Evolutionary conservation across 2,113 vertebrate species (phyloP).

Genomic region (Plecotus auritus): DNA sequence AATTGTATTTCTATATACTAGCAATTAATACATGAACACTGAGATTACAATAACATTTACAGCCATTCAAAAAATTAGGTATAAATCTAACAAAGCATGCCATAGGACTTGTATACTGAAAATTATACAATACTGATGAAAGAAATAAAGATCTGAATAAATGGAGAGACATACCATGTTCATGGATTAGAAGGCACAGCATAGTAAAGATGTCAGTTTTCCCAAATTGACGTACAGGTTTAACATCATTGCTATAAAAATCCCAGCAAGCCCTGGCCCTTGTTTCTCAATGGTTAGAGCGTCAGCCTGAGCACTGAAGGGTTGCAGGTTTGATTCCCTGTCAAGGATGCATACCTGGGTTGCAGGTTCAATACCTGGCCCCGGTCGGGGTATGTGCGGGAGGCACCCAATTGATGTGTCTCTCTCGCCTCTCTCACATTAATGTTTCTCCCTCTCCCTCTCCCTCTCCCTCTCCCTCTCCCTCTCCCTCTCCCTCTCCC

Average conservation of each 20-base stretch:
- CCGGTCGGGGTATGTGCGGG: too few species aligned
- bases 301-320: too few species aligned
- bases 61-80: not conserved
- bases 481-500: too few species aligned
- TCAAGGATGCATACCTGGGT: too few species aligned
- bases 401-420: too few species aligned
- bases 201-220: not conserved
- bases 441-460: too few species aligned
- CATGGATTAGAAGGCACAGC: not conserved
- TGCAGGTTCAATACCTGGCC: too few species aligned
- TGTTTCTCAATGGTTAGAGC: too few species aligned
- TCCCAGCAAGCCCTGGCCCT: not conserved
- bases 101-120: not conserved
- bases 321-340: too few species aligned
- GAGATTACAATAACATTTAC: not conserved
- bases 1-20: not conserved
- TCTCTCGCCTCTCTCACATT: too few species aligned
- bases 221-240: not conserved
- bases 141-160: not conserved
- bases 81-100: not conserved
- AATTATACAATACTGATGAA: not conserved
- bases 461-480: too few species aligned
- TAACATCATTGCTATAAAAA: conserved; percentile 23
- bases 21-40: not conserved
- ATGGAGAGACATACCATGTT: not conserved